Percentiles rank a stretch among this genome's conserved stretches.
phyloP scores from a whole-genome alignment of 2,888 invertebrate species.

The Thyatira batis region DNA sequence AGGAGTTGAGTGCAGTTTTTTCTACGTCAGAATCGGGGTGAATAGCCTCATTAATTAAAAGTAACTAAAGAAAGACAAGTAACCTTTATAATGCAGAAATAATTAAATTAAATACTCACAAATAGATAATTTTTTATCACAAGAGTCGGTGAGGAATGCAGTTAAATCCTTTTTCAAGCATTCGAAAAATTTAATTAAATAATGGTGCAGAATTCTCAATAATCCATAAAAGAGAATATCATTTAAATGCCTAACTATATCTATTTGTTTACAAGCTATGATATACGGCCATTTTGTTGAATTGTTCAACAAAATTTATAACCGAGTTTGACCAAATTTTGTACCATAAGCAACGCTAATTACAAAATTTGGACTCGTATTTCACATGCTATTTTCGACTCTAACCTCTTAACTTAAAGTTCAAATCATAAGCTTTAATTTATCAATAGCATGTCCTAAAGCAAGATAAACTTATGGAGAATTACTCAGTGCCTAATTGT shows the following conservation, averaged over 20 bases:
- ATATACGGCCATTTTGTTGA: not conserved
- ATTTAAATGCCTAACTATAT: not conserved
- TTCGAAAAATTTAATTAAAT: not conserved
- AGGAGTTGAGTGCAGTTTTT: too few relatives aligned
- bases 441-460: not conserved
- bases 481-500: slow-evolving; percentile 17
- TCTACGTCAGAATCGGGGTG: too few relatives aligned
- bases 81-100: too few relatives aligned
- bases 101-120: too few relatives aligned
- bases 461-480: not conserved
- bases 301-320: not conserved
- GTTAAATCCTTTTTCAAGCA: not conserved
- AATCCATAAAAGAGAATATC: not conserved
- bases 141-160: too few relatives aligned
- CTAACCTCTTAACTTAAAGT: not conserved
- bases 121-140: too few relatives aligned
- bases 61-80: too few relatives aligned
- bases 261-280: not conserved
- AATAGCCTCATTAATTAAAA: too few relatives aligned
- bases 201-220: not conserved
- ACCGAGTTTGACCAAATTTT: not conserved
- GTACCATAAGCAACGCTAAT: not conserved
- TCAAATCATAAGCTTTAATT: not conserved
- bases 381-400: not conserved
- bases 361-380: not conserved